These are phyloP conservation scores for Lasioglossum pauxillum DNA, from an alignment of 2,888 invertebrate genomes.

Conservation along the genomic window DNA sequence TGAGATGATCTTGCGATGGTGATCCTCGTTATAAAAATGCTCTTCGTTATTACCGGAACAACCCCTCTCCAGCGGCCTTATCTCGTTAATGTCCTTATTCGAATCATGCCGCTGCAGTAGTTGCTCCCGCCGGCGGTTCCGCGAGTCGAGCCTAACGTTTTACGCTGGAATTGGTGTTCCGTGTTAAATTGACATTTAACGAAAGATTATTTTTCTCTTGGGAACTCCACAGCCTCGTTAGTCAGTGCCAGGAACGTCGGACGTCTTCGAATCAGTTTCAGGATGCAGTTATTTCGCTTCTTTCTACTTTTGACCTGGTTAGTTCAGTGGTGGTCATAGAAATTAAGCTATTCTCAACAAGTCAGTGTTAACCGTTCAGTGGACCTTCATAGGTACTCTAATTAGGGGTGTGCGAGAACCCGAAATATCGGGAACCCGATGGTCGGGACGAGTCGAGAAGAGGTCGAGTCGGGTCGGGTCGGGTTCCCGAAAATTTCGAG, in stretches of 20 bases:
- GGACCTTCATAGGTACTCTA: not conserved
- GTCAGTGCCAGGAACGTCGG: not conserved
- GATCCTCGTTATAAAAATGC: slow-evolving; percentile 78
- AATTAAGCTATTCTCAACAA: not conserved
- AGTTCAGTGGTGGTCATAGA: not conserved
- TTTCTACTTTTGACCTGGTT: not conserved
- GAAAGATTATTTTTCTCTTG: not conserved
- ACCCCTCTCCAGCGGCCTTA: slow-evolving; percentile 67
- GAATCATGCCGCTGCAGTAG: slow-evolving; percentile 32
- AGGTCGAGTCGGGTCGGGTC: too few species aligned
- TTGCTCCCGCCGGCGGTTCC: not conserved
- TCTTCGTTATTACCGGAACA: slow-evolving; percentile 70
- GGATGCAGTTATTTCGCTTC: too few species aligned
- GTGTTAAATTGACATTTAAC: slow-evolving; percentile 41
- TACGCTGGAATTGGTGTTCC: slow-evolving; percentile 23
- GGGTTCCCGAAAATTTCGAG: too few species aligned
- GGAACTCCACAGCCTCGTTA: not conserved
- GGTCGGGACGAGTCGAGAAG: too few species aligned
- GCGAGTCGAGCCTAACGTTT: slow-evolving; percentile 32
- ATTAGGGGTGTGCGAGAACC: too few species aligned
- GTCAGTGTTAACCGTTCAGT: not conserved
- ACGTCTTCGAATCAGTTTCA: too few species aligned
- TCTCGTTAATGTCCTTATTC: slow-evolving; percentile 66
- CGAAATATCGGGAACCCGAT: too few species aligned
- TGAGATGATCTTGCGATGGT: slow-evolving; percentile 56